phyloP scores from a whole-genome alignment of 2,888 invertebrate species.

The Caenorhabditis virilis region DNA sequence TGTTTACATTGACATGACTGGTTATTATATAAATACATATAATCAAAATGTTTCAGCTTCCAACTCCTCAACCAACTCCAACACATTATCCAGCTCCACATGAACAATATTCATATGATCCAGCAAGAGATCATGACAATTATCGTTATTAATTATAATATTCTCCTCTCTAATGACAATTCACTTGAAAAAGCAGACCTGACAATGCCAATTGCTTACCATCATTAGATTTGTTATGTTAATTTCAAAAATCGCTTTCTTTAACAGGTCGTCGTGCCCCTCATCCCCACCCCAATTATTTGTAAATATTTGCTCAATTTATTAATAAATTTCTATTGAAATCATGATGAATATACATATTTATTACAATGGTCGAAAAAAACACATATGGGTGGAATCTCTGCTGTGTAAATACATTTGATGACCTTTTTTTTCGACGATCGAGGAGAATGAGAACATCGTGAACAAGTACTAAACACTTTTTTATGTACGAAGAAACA shows the following conservation, averaged over 20 bases:
- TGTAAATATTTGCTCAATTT: constrained; percentile 44
- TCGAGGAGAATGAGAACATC: not conserved
- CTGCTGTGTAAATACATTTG: not conserved
- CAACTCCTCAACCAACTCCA: constrained; percentile 38
- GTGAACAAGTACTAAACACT: not conserved
- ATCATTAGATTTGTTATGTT: not conserved
- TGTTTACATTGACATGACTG: not conserved
- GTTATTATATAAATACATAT: too few relatives aligned
- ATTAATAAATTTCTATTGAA: constrained; percentile 1
- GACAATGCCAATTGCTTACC: constrained; percentile 6
- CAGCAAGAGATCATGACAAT: constrained; percentile 40
- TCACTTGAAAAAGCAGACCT: not conserved
- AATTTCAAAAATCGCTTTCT: not conserved
- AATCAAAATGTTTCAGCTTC: constrained; percentile 32
- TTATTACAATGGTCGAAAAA: not conserved
- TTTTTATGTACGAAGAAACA: not conserved
- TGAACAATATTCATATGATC: constrained; percentile 48
- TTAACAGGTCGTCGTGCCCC: not conserved
- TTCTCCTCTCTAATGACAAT: not conserved
- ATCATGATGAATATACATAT: not conserved
- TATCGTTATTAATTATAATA: constrained; percentile 36
- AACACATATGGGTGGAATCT: not conserved
- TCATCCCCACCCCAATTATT: constrained; percentile 1
- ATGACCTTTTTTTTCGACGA: not conserved
- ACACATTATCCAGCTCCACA: constrained; percentile 25